Conservation (phyloP, 2,797 vertebrate genomes). For the Melanotaenia pygmaea region DNA sequence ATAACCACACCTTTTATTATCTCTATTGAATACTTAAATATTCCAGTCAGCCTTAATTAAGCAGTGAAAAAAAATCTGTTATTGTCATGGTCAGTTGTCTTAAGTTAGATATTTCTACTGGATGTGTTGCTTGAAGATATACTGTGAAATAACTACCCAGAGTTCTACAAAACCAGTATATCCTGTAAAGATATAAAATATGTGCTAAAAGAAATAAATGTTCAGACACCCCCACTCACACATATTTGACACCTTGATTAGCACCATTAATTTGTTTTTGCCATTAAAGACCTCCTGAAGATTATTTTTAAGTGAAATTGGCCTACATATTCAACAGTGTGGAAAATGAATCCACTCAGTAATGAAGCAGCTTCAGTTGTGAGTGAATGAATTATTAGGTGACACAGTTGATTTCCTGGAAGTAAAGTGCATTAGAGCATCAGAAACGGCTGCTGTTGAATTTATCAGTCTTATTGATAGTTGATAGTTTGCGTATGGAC, state of each 20-base stretch:
- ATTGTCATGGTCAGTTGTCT: background rate
- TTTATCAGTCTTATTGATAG: conserved; percentile 19
- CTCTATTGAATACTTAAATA: background rate
- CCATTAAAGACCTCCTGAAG: background rate
- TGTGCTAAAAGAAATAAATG: background rate
- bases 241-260: background rate
- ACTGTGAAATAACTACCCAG: background rate
- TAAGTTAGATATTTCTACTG: background rate
- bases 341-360: conserved; percentile 70
- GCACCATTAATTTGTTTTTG: background rate
- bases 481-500: background rate
- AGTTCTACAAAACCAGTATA: too few relatives aligned
- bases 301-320: conserved; percentile 49
- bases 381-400: background rate
- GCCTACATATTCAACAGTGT: conserved; percentile 71
- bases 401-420: background rate
- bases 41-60: background rate
- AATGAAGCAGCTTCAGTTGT: background rate
- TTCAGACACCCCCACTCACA: background rate
- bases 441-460: background rate
- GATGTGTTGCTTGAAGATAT: background rate
- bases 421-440: background rate
- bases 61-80: background rate
- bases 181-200: background rate
- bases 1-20: too few relatives aligned